phyloP scores from a whole-genome alignment of 2,113 vertebrate species.

The Petrocephalus zakoni region DNA sequence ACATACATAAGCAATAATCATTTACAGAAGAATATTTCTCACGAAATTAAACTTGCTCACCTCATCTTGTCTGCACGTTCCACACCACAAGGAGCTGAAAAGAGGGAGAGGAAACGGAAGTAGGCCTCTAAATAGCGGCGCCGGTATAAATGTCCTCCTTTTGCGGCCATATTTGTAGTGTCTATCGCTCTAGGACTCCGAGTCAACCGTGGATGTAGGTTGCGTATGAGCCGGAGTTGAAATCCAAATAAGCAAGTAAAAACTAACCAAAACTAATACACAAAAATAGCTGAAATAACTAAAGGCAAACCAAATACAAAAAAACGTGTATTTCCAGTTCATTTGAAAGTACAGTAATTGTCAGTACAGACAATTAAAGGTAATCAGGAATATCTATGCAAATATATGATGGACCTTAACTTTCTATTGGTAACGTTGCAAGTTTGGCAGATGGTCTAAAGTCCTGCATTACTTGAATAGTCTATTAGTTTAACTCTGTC shows the following conservation, averaged over 20 bases:
- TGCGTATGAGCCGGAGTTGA: background rate
- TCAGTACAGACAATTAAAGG: background rate
- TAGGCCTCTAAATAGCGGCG: constrained; percentile 46
- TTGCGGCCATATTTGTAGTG: constrained; percentile 38
- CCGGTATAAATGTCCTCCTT: background rate
- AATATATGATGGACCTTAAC: background rate
- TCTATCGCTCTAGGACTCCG: background rate
- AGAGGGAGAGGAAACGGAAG: constrained; percentile 42
- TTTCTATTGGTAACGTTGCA: background rate
- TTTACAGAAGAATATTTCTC: background rate
- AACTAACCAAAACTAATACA: background rate
- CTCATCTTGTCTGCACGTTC: constrained; percentile 39
- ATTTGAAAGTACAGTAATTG: background rate
- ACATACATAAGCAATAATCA: too few species aligned
- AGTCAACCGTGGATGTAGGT: background rate
- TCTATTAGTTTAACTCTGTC: background rate
- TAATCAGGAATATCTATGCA: background rate
- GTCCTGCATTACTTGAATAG: background rate
- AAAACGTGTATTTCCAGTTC: background rate
- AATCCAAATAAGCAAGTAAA: background rate
- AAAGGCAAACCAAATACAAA: background rate
- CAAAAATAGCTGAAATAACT: background rate
- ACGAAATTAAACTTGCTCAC: constrained; percentile 4
- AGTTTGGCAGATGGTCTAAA: background rate
- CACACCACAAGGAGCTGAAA: constrained; percentile 38